A percentile compares a stretch with the other conserved stretches of the same genome.
Evolutionary conservation across 2,888 invertebrate species (phyloP).

Genomic region (Netelia melanura): DNA sequence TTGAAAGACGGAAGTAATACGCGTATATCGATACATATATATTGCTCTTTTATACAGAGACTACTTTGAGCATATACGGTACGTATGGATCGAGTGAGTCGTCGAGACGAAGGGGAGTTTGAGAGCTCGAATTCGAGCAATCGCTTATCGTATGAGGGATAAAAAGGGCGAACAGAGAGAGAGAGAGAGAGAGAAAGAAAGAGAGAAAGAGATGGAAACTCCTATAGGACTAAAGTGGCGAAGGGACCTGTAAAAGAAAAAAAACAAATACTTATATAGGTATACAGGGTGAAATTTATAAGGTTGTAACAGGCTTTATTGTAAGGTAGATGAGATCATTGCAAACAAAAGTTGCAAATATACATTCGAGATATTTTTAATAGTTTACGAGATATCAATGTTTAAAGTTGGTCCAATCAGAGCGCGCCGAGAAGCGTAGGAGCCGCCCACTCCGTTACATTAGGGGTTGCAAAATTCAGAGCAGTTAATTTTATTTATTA

Average conservation of each 20-base stretch:
- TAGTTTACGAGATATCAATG: too few relatives aligned
- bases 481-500: too few relatives aligned
- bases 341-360: too few relatives aligned
- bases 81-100: neutral
- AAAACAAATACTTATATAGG: neutral
- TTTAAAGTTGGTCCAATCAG: too few relatives aligned
- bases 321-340: too few relatives aligned
- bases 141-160: constrained; percentile 34
- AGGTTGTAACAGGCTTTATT: too few relatives aligned
- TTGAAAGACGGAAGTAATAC: constrained; percentile 44
- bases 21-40: constrained; percentile 3
- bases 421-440: too few relatives aligned
- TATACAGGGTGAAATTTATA: too few relatives aligned
- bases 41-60: neutral
- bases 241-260: neutral
- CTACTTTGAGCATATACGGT: neutral
- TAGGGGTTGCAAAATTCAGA: too few relatives aligned
- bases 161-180: neutral
- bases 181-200: too few relatives aligned
- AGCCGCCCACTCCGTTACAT: too few relatives aligned
- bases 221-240: neutral
- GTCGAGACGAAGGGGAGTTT: constrained; percentile 13
- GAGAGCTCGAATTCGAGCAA: constrained; percentile 43
- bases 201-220: neutral
- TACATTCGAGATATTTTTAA: too few relatives aligned